phyloP scores from a whole-genome alignment of 2,113 vertebrate genomes.

The Mobula hypostoma region DNA sequence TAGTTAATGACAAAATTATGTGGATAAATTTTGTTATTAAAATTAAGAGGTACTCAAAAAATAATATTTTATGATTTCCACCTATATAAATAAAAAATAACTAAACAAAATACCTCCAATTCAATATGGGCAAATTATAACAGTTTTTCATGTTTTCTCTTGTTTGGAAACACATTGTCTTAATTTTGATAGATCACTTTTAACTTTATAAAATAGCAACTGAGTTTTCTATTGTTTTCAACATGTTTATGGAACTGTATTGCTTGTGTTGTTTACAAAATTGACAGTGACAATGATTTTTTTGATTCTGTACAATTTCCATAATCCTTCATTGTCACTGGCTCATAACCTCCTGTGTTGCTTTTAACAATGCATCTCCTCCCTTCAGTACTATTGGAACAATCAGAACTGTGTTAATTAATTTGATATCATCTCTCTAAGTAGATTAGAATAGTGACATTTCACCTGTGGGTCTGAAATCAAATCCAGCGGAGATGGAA shows the following conservation, averaged over 20 bases:
- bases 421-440: conserved; percentile 7
- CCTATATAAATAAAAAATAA: neutral
- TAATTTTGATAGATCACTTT: neutral
- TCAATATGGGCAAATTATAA: neutral
- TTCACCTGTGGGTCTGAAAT: neutral
- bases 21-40: too few relatives aligned
- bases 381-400: neutral
- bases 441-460: neutral
- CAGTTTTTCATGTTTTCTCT: neutral
- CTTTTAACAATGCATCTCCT: neutral
- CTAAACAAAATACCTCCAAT: neutral
- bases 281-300: neutral
- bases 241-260: neutral
- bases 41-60: too few relatives aligned
- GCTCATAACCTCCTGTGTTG: neutral
- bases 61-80: too few relatives aligned
- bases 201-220: neutral
- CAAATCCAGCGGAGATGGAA: neutral
- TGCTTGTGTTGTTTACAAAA: neutral
- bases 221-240: neutral
- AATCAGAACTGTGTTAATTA: neutral
- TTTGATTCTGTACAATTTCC: neutral
- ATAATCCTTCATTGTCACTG: neutral
- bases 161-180: too few relatives aligned
- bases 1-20: too few relatives aligned